Conservation (phyloP, 2,113 vertebrate genomes). For the Cardinalis cardinalis region DNA sequence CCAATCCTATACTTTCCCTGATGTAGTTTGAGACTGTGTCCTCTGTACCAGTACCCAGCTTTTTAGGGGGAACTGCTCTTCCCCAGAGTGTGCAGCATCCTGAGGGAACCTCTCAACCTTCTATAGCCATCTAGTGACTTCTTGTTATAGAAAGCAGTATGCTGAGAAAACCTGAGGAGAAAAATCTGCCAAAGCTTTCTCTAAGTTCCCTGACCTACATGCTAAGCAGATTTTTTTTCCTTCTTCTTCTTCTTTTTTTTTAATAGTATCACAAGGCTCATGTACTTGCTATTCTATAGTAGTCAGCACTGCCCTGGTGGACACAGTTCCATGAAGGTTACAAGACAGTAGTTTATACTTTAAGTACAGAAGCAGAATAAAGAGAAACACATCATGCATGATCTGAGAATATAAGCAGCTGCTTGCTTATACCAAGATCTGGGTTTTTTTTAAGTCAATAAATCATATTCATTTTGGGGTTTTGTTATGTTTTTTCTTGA, state of each 20-base stretch:
- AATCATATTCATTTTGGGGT: neutral
- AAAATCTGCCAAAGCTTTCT: neutral
- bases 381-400: neutral
- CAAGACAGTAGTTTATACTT: neutral
- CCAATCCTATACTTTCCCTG: too few species aligned
- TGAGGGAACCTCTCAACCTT: neutral
- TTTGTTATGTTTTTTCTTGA: neutral
- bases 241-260: neutral
- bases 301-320: neutral
- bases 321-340: neutral
- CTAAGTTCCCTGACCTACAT: neutral
- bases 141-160: neutral
- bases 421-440: neutral
- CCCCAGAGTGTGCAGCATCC: neutral
- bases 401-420: neutral
- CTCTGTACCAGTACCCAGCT: neutral
- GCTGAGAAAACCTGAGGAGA: neutral
- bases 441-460: neutral
- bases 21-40: too few species aligned
- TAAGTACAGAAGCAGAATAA: neutral
- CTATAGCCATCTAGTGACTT: neutral
- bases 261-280: neutral
- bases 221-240: neutral
- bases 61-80: neutral
- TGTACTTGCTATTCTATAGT: neutral